phyloP scores from a whole-genome alignment of 2,113 vertebrate genomes.

The Zapornia atra region DNA sequence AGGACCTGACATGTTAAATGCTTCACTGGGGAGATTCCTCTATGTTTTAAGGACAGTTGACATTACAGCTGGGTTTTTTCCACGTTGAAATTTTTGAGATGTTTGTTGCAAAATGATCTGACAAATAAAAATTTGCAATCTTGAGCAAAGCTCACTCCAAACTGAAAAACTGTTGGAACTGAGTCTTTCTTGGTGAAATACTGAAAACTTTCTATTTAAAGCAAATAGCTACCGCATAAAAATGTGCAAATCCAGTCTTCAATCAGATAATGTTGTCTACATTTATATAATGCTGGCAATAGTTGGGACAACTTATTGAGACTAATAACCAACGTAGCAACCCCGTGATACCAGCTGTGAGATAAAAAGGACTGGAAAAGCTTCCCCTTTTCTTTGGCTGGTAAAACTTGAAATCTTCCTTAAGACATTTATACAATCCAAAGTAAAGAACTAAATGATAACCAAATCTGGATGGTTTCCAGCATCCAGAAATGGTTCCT shows the following conservation, averaged over 20 bases:
- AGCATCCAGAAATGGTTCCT: neutral
- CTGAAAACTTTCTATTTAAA: constrained; percentile 26
- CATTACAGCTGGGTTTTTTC: neutral
- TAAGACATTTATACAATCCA: neutral
- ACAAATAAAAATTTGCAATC: neutral
- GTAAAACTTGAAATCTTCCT: constrained; percentile 1
- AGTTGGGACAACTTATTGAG: neutral
- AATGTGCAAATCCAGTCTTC: neutral
- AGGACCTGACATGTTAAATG: neutral
- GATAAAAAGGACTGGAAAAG: neutral
- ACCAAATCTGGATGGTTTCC: neutral
- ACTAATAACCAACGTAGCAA: neutral
- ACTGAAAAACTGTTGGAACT: neutral
- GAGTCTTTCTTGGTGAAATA: constrained; percentile 15
- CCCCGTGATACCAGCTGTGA: neutral
- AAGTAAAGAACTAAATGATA: constrained; percentile 21
- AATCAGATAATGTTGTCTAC: neutral
- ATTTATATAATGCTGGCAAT: neutral
- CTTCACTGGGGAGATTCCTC: neutral
- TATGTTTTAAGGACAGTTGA: neutral
- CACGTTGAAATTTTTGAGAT: neutral
- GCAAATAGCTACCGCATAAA: neutral
- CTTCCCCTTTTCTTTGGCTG: neutral
- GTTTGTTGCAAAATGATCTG: neutral
- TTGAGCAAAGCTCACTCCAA: neutral